These are phyloP conservation scores for Haliclystus octoradiatus DNA, from an alignment of 30 jellyfish, hydroid and myxozoan species.

Conservation along the genomic window DNA sequence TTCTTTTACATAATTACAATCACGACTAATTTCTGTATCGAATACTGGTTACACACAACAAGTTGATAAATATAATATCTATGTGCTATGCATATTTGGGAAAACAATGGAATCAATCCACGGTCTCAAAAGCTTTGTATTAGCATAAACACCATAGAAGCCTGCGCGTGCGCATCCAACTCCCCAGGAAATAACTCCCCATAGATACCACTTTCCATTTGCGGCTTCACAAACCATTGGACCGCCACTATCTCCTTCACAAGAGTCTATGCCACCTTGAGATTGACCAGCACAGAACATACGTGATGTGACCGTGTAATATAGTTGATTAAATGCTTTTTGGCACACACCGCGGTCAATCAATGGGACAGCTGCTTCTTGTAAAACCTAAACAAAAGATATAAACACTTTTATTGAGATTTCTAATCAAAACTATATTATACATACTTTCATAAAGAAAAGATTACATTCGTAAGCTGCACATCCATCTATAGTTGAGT, in stretches of 20 bases:
- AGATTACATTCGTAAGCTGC: too few species aligned
- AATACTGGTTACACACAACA: too few species aligned
- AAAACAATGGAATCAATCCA: slow-evolving; percentile 81
- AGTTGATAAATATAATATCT: too few species aligned
- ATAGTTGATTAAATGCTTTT: slow-evolving; percentile 19
- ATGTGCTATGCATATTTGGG: too few species aligned
- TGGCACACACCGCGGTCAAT: slow-evolving; percentile 44
- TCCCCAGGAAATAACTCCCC: slow-evolving; percentile 99
- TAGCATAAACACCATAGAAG: slow-evolving; percentile 78
- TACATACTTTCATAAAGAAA: too few species aligned
- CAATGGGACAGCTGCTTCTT: slow-evolving; percentile 93
- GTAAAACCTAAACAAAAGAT: slow-evolving; percentile 50
- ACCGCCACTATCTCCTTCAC: slow-evolving; percentile 99
- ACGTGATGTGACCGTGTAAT: slow-evolving; percentile 27
- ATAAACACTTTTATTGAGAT: too few species aligned
- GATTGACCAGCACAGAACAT: slow-evolving; percentile 96
- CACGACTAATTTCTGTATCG: too few species aligned
- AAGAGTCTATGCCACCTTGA: slow-evolving; percentile 76
- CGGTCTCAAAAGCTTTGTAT: slow-evolving; percentile 63
- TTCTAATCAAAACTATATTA: too few species aligned
- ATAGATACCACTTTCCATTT: slow-evolving; percentile 77
- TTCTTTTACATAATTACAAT: too few species aligned
- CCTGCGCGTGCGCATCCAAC: slow-evolving; percentile 88
- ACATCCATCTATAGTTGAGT: too few species aligned
- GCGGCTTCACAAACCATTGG: slow-evolving; percentile 76